phyloP scores from a whole-genome alignment of 2,797 vertebrate species.

The Monodelphis domestica region DNA sequence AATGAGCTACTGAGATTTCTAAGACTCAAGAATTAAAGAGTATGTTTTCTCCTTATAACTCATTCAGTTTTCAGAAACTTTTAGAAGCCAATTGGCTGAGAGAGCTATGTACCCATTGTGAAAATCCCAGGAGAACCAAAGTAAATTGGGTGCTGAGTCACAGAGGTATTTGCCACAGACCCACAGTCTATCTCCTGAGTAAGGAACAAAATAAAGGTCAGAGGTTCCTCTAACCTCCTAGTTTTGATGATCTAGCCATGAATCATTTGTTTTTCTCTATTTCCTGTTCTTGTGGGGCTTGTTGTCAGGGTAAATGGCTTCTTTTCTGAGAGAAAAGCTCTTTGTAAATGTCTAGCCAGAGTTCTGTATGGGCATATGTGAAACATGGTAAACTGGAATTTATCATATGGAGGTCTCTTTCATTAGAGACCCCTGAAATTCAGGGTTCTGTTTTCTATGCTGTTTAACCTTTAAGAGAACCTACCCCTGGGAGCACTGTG shows the following conservation, averaged over 20 bases:
- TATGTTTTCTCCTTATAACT: neutral
- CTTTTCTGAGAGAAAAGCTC: neutral
- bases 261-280: neutral
- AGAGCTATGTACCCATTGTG: neutral
- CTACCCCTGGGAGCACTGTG: neutral
- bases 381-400: neutral
- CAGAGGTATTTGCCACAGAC: neutral
- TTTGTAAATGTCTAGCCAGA: neutral
- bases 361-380: neutral
- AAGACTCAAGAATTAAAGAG: neutral
- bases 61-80: neutral
- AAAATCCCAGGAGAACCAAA: neutral
- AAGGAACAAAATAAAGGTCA: neutral
- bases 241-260: neutral
- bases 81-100: neutral
- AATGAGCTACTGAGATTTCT: neutral
- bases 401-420: neutral
- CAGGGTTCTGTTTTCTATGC: neutral
- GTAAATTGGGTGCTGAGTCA: neutral
- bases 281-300: neutral
- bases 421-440: too few species aligned
- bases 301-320: neutral
- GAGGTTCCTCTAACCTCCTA: neutral
- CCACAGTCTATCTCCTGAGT: neutral
- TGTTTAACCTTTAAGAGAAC: neutral